Percentiles rank a stretch among this genome's conserved stretches.
Evolutionary conservation across 2,888 invertebrate genomes (phyloP).

Genomic region (Globia sparganii): DNA sequence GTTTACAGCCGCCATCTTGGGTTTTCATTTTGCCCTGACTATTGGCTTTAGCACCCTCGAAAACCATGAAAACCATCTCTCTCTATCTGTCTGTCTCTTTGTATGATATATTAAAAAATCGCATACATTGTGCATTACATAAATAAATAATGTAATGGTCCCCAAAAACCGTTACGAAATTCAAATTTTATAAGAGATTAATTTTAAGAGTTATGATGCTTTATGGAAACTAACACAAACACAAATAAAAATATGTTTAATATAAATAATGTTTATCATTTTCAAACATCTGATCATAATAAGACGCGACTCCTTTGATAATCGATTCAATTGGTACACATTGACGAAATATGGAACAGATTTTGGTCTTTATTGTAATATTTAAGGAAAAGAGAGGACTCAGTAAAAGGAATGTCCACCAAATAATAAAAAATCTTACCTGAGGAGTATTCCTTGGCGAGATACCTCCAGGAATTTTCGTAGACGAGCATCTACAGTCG

Average conservation of each 20-base stretch:
- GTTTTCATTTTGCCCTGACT: too few relatives aligned
- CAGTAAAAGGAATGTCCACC: neutral
- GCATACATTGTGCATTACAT: neutral
- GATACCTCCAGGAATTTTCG: constrained; percentile 86
- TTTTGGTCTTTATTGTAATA: too few relatives aligned
- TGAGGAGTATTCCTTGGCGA: constrained; percentile 86
- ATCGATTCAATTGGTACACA: neutral
- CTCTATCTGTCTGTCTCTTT: neutral
- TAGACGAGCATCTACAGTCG: constrained; percentile 88
- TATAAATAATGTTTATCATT: neutral
- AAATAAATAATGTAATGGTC: neutral
- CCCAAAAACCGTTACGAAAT: neutral
- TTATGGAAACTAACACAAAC: neutral
- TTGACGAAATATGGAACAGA: neutral
- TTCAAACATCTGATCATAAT: neutral
- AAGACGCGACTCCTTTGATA: neutral
- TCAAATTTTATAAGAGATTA: too few relatives aligned
- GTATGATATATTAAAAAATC: neutral
- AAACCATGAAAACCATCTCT: neutral
- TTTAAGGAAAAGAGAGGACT: neutral
- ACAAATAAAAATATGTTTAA: neutral
- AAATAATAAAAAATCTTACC: constrained; percentile 72
- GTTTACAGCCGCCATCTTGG: too few relatives aligned
- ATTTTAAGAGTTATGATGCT: neutral
- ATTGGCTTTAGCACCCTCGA: too few relatives aligned